These are phyloP conservation scores for Drosophila hydei DNA, from an alignment of 1,140 invertebrate species.

Conservation along the genomic window DNA sequence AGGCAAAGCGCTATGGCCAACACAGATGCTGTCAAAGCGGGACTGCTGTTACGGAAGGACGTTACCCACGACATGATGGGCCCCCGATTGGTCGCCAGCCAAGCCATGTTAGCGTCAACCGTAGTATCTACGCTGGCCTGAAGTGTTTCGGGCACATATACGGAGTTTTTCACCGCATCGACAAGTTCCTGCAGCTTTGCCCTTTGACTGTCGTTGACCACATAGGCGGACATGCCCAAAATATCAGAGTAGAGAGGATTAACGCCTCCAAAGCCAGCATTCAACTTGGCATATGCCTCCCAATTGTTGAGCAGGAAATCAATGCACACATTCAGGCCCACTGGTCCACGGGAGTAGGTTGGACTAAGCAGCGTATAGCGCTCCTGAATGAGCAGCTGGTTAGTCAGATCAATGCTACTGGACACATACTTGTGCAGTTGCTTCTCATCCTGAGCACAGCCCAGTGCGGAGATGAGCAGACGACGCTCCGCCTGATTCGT, in stretches of 20 bases:
- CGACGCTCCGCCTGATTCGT: slow-evolving; percentile 85
- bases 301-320: slow-evolving; percentile 65
- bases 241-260: slow-evolving; percentile 69
- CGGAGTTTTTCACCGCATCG: slow-evolving; percentile 45
- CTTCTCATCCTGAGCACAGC: slow-evolving; percentile 84
- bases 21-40: slow-evolving; percentile 53
- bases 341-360: slow-evolving; percentile 63
- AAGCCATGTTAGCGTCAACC: slow-evolving; percentile 59
- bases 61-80: slow-evolving; percentile 63
- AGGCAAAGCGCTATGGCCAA: slow-evolving; percentile 53
- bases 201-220: slow-evolving; percentile 58
- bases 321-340: slow-evolving; percentile 59
- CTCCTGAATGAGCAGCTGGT: slow-evolving; percentile 63
- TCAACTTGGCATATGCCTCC: slow-evolving; percentile 57
- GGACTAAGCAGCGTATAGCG: slow-evolving; percentile 64
- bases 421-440: slow-evolving; percentile 65
- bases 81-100: slow-evolving; percentile 60
- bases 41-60: slow-evolving; percentile 48
- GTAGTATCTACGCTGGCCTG: slow-evolving; percentile 53
- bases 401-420: slow-evolving; percentile 62
- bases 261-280: slow-evolving; percentile 62
- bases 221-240: slow-evolving; percentile 59
- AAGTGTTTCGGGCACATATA: slow-evolving; percentile 43
- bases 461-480: slow-evolving; percentile 85
- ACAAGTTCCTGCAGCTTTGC: slow-evolving; percentile 55